Evolutionary conservation across 2,113 vertebrate species (phyloP).

Genomic region (Campylomormyrus tamandua): DNA sequence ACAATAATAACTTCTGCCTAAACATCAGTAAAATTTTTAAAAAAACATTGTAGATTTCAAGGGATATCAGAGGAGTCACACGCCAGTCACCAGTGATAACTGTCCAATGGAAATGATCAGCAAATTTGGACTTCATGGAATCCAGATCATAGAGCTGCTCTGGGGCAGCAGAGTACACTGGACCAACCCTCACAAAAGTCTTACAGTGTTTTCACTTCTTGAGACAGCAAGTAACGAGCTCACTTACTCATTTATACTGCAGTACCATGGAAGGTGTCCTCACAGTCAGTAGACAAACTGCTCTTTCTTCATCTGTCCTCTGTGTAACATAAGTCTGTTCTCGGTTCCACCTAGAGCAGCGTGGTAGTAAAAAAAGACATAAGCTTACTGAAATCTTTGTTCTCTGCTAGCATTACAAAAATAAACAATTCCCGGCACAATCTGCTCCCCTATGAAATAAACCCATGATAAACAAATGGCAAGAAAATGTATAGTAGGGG

Average conservation of each 20-base stretch:
- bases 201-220: background rate
- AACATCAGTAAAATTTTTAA: background rate
- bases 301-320: background rate
- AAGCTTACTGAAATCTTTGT: background rate
- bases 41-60: background rate
- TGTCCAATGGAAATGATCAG: background rate
- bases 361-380: background rate
- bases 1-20: background rate
- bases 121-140: background rate
- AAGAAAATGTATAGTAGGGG: background rate
- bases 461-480: background rate
- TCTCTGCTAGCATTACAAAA: background rate
- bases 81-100: background rate
- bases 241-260: background rate
- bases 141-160: background rate
- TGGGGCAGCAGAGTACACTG: background rate
- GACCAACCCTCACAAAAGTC: background rate
- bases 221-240: background rate
- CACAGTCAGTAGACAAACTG: background rate
- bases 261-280: background rate
- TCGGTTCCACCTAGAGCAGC: background rate
- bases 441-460: background rate
- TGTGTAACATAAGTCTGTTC: background rate
- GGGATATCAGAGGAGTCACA: background rate
- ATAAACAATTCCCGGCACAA: background rate